Conservation (phyloP, 2,113 vertebrate genomes). For the Mionectes macconnelli region DNA sequence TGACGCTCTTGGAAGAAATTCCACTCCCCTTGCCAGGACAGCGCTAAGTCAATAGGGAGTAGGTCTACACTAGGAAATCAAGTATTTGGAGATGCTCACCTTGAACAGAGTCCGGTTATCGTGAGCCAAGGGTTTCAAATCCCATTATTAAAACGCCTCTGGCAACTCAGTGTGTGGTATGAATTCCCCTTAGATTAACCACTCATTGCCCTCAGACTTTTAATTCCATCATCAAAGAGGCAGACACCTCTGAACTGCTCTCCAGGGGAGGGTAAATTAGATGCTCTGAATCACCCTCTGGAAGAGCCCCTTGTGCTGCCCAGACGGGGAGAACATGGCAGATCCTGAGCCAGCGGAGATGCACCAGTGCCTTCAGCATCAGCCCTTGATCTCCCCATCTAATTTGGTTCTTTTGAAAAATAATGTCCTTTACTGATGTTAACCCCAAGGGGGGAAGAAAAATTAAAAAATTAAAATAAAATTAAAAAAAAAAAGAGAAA, state of each 20-base stretch:
- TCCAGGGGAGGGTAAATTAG: constrained; percentile 33
- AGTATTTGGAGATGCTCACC: not conserved
- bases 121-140: constrained; percentile 24
- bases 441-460: not conserved
- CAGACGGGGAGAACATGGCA: not conserved
- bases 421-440: not conserved
- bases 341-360: not conserved
- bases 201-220: constrained; percentile 50
- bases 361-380: not conserved
- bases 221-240: constrained; percentile 51
- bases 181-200: constrained; percentile 65
- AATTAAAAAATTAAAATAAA: not conserved
- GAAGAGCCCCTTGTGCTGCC: constrained; percentile 14
- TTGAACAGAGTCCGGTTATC: not conserved
- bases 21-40: not conserved
- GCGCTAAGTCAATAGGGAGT: not conserved
- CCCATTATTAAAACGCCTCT: constrained; percentile 35
- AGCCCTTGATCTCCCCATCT: not conserved
- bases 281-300: constrained; percentile 20
- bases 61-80: not conserved
- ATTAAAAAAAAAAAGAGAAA: no score
- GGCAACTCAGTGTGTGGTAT: constrained; percentile 47
- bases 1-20: not conserved
- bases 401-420: not conserved
- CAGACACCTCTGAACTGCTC: constrained; percentile 46